Percentiles rank a stretch among this genome's conserved stretches.
Conservation (phyloP, 1,140 invertebrate genomes). For the Chlorops oryzae region DNA sequence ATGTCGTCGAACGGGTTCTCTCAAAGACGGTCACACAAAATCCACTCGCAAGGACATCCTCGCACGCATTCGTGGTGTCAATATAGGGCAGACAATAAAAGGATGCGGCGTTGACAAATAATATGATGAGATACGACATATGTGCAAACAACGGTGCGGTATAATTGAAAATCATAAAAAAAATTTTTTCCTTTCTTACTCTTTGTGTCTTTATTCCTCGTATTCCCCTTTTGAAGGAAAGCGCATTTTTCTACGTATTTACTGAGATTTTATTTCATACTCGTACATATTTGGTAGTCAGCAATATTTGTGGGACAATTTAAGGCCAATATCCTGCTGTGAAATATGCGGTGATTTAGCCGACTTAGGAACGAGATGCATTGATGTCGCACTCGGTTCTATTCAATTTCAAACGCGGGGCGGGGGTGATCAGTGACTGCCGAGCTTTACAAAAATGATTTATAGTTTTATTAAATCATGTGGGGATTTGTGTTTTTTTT, state of each 20-base stretch:
- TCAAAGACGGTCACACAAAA: no score
- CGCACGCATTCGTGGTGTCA: no score
- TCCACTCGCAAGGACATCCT: no score
- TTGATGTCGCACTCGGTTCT: no score
- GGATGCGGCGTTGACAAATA: conserved; percentile 44
- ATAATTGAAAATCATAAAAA: conserved; percentile 44
- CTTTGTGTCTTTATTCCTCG: background rate
- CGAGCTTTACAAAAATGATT: no score
- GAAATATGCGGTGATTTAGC: conserved; percentile 44
- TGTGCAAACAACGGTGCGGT: conserved; percentile 44
- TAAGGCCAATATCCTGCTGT: conserved; percentile 48
- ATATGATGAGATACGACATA: conserved; percentile 48
- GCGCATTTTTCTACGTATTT: no score
- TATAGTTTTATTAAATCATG: background rate
- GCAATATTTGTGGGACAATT: conserved; percentile 43
- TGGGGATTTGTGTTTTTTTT: background rate
- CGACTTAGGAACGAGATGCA: no score
- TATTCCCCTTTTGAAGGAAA: no score
- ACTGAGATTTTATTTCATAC: no score
- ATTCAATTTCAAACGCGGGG: background rate
- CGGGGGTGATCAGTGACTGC: background rate
- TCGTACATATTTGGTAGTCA: no score
- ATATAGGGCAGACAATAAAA: no score
- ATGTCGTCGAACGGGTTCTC: no score
- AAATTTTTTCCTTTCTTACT: background rate